Percentiles rank a stretch among this genome's conserved stretches.
phyloP scores from a whole-genome alignment of 2,113 vertebrate genomes.

The Vanacampus margaritifer region DNA sequence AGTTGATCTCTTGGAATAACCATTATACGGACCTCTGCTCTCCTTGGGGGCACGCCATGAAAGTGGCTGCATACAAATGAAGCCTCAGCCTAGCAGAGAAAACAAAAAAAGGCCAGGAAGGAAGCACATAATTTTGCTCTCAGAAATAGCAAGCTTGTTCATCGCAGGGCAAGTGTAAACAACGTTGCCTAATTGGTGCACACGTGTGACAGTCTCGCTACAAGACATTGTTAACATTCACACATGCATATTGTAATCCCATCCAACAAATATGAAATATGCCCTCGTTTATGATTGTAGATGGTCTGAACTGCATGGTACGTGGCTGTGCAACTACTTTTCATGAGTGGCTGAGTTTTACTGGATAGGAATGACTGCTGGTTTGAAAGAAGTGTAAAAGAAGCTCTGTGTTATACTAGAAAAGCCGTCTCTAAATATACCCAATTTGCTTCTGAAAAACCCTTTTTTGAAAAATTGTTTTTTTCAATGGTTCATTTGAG shows the following conservation, averaged over 20 bases:
- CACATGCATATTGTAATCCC: background rate
- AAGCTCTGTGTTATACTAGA: too few species aligned
- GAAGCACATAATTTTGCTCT: slow-evolving; percentile 57
- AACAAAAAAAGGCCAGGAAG: slow-evolving; percentile 11
- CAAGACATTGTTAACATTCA: background rate
- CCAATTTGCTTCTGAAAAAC: too few species aligned
- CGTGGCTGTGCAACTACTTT: background rate
- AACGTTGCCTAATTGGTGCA: slow-evolving; percentile 1
- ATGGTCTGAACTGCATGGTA: too few species aligned
- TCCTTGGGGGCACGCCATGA: slow-evolving; percentile 46
- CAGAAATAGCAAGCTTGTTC: slow-evolving; percentile 41
- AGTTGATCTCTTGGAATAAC: slow-evolving; percentile 58
- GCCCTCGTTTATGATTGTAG: background rate
- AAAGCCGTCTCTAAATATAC: too few species aligned
- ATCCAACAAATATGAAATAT: background rate
- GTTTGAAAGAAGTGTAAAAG: too few species aligned
- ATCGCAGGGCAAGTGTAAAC: slow-evolving; percentile 28
- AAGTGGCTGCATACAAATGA: slow-evolving; percentile 67
- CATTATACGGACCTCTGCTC: slow-evolving; percentile 62
- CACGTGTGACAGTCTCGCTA: background rate
- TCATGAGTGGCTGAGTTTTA: background rate
- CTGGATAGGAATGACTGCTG: too few species aligned
- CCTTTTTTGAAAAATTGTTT: too few species aligned
- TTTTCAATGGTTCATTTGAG: too few species aligned
- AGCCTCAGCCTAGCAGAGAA: slow-evolving; percentile 31